Conservation (phyloP, 2,113 vertebrate species). For the Tetraodon nigroviridis region DNA sequence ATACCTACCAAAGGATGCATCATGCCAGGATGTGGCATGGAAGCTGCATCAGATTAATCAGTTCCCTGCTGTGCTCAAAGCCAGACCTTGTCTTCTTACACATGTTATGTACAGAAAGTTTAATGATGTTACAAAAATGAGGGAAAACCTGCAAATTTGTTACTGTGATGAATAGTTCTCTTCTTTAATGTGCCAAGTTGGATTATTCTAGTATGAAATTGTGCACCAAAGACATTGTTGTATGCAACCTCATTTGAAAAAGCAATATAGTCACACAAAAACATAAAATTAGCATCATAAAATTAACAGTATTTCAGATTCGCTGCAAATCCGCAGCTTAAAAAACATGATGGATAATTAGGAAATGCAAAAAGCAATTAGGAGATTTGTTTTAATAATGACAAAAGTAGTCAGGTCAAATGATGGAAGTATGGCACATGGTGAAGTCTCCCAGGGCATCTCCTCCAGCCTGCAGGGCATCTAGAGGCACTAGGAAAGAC, state of each 20-base stretch:
- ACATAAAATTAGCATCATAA: conserved; percentile 8
- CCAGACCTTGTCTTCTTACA: conserved; percentile 18
- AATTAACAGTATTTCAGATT: conserved; percentile 16
- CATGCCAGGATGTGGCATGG: conserved; percentile 34
- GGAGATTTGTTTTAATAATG: conserved; percentile 3
- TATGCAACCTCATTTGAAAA: conserved; percentile 12
- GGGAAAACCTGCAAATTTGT: conserved; percentile 12
- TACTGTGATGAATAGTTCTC: conserved; percentile 9
- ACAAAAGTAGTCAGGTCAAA: conserved; percentile 8
- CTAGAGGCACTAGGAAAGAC: conserved; percentile 57
- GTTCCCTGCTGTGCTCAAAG: conserved; percentile 24
- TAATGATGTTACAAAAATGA: conserved; percentile 15
- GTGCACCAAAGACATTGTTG: not conserved
- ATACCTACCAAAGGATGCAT: conserved; percentile 25
- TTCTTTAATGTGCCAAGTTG: conserved; percentile 1
- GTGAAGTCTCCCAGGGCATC: conserved; percentile 48
- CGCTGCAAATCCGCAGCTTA: conserved; percentile 13
- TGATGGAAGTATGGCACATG: conserved; percentile 43
- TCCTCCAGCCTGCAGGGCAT: conserved; percentile 55
- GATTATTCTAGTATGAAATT: conserved; percentile 5
- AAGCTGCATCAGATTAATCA: conserved; percentile 40
- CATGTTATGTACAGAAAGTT: conserved; percentile 14
- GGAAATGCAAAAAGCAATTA: conserved; percentile 2
- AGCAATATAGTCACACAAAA: conserved; percentile 11
- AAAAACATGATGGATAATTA: conserved; percentile 11